These are phyloP conservation scores for Eueremaeus valkanovi DNA, from an alignment of 2,888 invertebrate genomes.

Conservation along the genomic window DNA sequence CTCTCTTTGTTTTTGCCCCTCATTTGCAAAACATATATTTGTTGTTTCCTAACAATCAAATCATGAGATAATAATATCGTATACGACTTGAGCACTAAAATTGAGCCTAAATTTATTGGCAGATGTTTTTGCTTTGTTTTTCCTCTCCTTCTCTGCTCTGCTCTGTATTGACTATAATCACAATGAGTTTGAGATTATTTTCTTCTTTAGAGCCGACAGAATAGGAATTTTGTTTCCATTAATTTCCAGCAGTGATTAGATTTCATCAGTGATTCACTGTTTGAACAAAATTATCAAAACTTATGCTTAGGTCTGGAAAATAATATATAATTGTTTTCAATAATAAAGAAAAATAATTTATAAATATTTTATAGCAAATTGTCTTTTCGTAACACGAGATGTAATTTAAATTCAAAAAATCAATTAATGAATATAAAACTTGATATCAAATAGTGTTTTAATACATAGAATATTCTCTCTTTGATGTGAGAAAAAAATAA, in stretches of 20 bases:
- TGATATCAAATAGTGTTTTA: too few species aligned
- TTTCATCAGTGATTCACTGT: neutral
- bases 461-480: too few species aligned
- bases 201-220: neutral
- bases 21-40: conserved; percentile 3
- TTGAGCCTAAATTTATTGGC: neutral
- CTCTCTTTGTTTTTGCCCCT: neutral
- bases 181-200: neutral
- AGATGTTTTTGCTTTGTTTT: conserved; percentile 13
- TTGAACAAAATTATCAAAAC: too few species aligned
- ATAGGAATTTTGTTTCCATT: neutral
- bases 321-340: too few species aligned
- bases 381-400: too few species aligned
- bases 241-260: conserved; percentile 8
- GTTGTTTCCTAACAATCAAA: conserved; percentile 4
- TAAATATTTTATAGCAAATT: too few species aligned
- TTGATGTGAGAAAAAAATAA: too few species aligned
- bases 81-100: neutral
- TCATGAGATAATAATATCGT: neutral
- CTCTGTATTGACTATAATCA: conserved; percentile 2
- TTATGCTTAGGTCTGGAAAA: too few species aligned
- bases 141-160: neutral
- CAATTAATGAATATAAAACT: too few species aligned
- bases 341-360: too few species aligned
- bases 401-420: too few species aligned